Evolutionary conservation across 1,140 invertebrate species (phyloP).

Genomic region (Eriosoma lanigerum): DNA sequence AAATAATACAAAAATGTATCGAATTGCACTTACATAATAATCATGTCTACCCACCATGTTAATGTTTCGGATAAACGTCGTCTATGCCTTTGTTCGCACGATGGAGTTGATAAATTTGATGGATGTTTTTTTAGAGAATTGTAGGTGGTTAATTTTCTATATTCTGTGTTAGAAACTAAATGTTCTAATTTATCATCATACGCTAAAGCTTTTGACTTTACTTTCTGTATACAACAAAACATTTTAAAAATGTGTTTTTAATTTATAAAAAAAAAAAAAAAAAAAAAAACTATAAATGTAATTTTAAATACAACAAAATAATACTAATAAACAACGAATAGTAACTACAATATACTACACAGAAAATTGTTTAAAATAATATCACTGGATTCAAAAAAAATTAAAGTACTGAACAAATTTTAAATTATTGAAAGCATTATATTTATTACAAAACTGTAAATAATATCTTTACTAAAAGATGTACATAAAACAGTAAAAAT

Average conservation of each 20-base stretch:
- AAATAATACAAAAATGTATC: neutral
- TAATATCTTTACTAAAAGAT: too few species aligned
- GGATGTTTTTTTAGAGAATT: conserved; percentile 30
- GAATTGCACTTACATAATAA: neutral
- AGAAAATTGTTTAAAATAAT: too few species aligned
- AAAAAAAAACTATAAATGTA: too few species aligned
- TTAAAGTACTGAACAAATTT: neutral
- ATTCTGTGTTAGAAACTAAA: conserved; percentile 41
- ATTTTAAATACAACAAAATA: too few species aligned
- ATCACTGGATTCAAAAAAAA: neutral
- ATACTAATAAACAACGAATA: too few species aligned
- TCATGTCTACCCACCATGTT: conserved; percentile 25
- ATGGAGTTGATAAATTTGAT: conserved; percentile 35
- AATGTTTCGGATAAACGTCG: conserved; percentile 43
- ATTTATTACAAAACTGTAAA: neutral
- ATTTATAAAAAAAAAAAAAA: too few species aligned
- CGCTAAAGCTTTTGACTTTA: conserved; percentile 15
- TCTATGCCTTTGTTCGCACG: conserved; percentile 37
- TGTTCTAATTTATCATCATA: conserved; percentile 40
- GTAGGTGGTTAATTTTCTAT: conserved; percentile 42
- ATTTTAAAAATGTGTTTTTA: neutral
- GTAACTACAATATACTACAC: too few species aligned
- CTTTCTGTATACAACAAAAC: conserved; percentile 47
- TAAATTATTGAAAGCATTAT: neutral
- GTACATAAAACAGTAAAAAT: neutral